A percentile compares a stretch with the other conserved stretches of the same genome.
These are phyloP conservation scores for Tapirus indicus DNA, from an alignment of 2,797 vertebrate genomes.

Conservation along the genomic window DNA sequence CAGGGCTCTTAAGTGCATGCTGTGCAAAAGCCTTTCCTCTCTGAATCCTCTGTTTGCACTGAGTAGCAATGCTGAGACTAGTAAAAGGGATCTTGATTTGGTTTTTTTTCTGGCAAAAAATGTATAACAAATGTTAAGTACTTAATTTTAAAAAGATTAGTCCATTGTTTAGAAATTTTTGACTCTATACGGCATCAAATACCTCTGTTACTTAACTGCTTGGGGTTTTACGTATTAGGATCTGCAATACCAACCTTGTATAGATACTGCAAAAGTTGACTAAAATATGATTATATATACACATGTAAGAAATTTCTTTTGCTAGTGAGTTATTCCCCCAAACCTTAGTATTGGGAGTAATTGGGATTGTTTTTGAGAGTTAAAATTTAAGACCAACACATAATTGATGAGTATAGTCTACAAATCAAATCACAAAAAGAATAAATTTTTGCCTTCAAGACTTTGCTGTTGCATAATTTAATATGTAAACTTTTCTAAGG, in stretches of 20 bases:
- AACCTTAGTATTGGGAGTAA: not conserved
- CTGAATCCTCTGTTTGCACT: not conserved
- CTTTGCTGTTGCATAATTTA: conserved; percentile 18
- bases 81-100: not conserved
- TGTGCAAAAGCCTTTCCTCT: not conserved
- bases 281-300: not conserved
- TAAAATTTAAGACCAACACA: not conserved
- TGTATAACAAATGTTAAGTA: not conserved
- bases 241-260: not conserved
- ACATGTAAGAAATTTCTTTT: not conserved
- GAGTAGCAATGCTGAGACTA: not conserved
- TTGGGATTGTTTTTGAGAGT: conserved; percentile 14
- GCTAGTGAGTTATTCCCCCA: not conserved
- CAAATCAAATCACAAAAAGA: conserved; percentile 31
- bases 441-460: not conserved
- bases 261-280: not conserved
- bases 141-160: not conserved
- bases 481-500: not conserved
- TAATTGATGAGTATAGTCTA: not conserved
- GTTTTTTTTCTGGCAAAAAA: not conserved
- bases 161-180: not conserved
- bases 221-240: not conserved
- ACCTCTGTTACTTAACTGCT: not conserved
- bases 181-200: not conserved
- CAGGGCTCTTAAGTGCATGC: rapidly evolving